These are phyloP conservation scores for Euschistus heros DNA, from an alignment of 1,140 invertebrate genomes.

Conservation along the genomic window DNA sequence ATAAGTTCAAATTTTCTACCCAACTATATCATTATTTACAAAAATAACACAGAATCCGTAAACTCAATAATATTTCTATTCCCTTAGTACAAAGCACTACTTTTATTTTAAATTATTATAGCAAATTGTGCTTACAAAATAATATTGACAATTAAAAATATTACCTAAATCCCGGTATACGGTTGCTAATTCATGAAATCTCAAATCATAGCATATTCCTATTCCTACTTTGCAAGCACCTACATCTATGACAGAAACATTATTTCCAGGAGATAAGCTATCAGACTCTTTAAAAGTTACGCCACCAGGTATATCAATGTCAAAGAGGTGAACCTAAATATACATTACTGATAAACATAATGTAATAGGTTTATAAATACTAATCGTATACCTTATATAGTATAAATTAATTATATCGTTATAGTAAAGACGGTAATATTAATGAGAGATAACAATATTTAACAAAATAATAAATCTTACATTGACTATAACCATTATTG, in stretches of 20 bases:
- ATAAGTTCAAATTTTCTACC: no score
- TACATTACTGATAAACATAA: slow-evolving; percentile 3
- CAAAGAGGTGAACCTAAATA: slow-evolving; percentile 79
- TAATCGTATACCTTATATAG: neutral
- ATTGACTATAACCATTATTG: no score
- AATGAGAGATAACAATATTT: no score
- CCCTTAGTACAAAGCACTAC: neutral
- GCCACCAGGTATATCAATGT: slow-evolving; percentile 86
- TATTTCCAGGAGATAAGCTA: slow-evolving; percentile 61
- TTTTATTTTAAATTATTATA: neutral
- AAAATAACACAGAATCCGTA: no score
- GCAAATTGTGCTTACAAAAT: neutral
- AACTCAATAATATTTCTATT: neutral
- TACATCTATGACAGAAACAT: slow-evolving; percentile 62
- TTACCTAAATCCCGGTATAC: slow-evolving; percentile 48
- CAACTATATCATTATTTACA: no score
- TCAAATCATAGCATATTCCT: slow-evolving; percentile 89
- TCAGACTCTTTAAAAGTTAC: slow-evolving; percentile 91
- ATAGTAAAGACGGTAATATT: no score
- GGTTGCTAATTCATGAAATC: slow-evolving; percentile 81
- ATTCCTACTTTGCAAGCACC: slow-evolving; percentile 70
- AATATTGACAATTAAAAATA: neutral
- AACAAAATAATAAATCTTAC: no score
- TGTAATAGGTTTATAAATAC: neutral
- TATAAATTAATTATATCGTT: no score